phyloP scores from a whole-genome alignment of 2,797 vertebrate genomes.

The Mormyrops attenuatus region DNA sequence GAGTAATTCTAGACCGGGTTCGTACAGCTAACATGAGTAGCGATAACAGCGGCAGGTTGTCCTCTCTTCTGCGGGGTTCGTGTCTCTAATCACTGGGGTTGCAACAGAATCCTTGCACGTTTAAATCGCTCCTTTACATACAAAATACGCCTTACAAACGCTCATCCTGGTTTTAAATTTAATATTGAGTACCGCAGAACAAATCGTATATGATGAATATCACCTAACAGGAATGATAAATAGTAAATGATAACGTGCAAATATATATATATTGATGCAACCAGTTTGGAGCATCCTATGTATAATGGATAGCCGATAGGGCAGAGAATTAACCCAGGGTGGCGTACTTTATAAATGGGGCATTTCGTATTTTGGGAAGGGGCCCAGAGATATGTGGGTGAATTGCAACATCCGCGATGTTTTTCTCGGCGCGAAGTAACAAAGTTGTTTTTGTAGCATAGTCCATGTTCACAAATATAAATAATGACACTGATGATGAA shows the following conservation, averaged over 20 bases:
- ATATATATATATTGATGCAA: neutral
- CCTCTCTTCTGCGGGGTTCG: neutral
- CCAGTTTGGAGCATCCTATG: neutral
- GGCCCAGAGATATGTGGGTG: neutral
- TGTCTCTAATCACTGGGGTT: neutral
- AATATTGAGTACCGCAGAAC: neutral
- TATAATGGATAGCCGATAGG: neutral
- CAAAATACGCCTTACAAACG: neutral
- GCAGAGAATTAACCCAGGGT: neutral
- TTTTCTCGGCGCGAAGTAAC: neutral
- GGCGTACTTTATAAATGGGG: slow-evolving; percentile 5
- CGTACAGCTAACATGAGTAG: neutral
- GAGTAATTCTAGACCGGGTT: neutral
- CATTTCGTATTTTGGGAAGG: neutral
- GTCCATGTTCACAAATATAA: neutral
- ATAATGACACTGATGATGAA: neutral
- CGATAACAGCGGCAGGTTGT: neutral
- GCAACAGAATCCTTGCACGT: neutral
- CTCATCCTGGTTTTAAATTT: neutral
- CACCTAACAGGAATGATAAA: neutral
- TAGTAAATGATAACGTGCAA: neutral
- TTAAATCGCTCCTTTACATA: neutral
- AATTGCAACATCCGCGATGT: neutral
- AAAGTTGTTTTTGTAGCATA: neutral
- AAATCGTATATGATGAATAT: neutral